Conservation (phyloP, 2,113 vertebrate genomes). For the Malurus elegans region DNA sequence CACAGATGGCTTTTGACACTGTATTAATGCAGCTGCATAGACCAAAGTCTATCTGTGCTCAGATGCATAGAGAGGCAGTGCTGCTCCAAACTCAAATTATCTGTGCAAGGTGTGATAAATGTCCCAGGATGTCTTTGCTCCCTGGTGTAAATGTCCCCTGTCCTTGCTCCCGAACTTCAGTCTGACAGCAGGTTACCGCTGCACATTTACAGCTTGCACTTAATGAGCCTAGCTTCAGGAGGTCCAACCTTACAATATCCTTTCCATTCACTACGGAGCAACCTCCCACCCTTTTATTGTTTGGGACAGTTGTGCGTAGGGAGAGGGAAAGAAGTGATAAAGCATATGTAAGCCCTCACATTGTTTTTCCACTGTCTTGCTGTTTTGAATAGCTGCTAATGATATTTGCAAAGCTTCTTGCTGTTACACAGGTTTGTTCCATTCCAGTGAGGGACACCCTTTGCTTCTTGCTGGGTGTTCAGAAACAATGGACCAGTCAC, state of each 20-base stretch:
- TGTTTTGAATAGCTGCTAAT: not conserved
- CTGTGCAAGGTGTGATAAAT: not conserved
- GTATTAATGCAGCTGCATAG: not conserved
- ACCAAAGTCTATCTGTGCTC: not conserved
- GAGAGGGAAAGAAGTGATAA: not conserved
- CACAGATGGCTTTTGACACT: not conserved
- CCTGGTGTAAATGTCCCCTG: not conserved
- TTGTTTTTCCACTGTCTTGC: not conserved
- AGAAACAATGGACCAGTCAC: constrained; percentile 16
- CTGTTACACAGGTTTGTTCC: not conserved
- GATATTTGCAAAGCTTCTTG: constrained; percentile 10
- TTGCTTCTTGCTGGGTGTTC: constrained; percentile 11
- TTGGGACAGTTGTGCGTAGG: not conserved
- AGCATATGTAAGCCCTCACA: not conserved
- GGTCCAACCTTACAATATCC: not conserved
- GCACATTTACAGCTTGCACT: not conserved
- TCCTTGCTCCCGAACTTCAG: not conserved
- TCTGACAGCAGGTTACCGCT: not conserved
- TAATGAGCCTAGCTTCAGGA: not conserved
- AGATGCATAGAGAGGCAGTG: not conserved
- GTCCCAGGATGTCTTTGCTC: no score
- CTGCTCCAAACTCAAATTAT: not conserved
- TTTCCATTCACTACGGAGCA: not conserved
- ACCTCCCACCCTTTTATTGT: not conserved
- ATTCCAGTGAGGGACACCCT: not conserved